phyloP scores from a whole-genome alignment of 2,888 invertebrate genomes.

The Morpho deidamia region DNA sequence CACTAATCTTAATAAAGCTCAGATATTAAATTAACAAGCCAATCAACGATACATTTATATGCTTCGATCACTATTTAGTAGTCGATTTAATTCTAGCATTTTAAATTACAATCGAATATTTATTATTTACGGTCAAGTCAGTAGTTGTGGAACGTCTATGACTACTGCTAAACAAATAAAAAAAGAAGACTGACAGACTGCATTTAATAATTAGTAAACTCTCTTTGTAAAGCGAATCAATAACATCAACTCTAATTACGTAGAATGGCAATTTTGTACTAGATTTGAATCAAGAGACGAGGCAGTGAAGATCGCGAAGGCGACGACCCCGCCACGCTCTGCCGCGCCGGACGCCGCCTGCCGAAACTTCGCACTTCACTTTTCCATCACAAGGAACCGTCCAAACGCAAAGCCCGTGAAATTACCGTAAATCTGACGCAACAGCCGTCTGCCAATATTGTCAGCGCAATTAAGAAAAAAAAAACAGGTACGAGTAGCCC shows the following conservation, averaged over 20 bases:
- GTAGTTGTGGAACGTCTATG: too few relatives aligned
- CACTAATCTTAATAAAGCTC: too few relatives aligned
- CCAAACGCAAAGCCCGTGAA: slow-evolving; percentile 66
- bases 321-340: slow-evolving; percentile 64
- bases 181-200: too few relatives aligned
- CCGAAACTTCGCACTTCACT: slow-evolving; percentile 77
- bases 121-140: too few relatives aligned
- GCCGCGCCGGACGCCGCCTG: slow-evolving; percentile 48
- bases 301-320: slow-evolving; percentile 34
- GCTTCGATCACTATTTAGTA: too few relatives aligned
- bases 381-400: slow-evolving; percentile 64
- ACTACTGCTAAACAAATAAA: too few relatives aligned
- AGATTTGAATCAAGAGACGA: slow-evolving; percentile 5
- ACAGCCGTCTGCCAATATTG: slow-evolving; percentile 37
- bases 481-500: slow-evolving; percentile 9
- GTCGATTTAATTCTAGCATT: too few relatives aligned
- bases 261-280: slow-evolving; percentile 7
- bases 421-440: slow-evolving; percentile 70
- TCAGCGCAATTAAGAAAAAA: slow-evolving; percentile 22
- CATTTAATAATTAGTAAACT: too few relatives aligned
- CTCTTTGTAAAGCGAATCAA: too few relatives aligned
- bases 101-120: too few relatives aligned
- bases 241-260: slow-evolving; percentile 1
- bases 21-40: not conserved
- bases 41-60: too few relatives aligned